phyloP scores from a whole-genome alignment of 1,140 invertebrate species.

The Andricus grossulariae region DNA sequence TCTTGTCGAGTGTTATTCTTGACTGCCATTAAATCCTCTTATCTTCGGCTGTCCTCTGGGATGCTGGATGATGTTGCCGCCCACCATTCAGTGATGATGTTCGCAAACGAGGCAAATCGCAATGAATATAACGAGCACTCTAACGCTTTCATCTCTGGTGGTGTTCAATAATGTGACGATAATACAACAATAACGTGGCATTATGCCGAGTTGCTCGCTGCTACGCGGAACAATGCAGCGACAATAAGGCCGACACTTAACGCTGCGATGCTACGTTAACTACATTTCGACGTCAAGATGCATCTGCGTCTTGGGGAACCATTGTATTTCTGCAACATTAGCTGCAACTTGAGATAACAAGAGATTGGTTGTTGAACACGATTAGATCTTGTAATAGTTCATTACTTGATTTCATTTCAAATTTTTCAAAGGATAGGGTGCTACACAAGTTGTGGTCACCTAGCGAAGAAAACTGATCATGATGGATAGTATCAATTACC shows the following conservation, averaged over 20 bases:
- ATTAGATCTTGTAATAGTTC: no score
- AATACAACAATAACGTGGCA: constrained; percentile 27
- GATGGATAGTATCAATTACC: no score
- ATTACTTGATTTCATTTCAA: no score
- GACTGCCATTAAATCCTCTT: background rate
- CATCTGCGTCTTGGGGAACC: constrained; percentile 3
- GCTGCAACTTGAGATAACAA: no score
- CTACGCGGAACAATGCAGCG: constrained; percentile 1
- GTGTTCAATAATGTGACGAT: constrained; percentile 24
- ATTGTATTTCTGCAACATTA: background rate
- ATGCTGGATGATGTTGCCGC: background rate
- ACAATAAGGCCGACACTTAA: constrained; percentile 11
- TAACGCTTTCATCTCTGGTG: background rate
- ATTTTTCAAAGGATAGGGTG: no score
- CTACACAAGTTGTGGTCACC: no score
- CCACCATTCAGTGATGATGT: constrained; percentile 19
- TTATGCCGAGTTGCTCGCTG: constrained; percentile 22
- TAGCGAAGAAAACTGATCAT: no score
- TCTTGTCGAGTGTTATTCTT: background rate
- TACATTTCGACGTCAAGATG: constrained; percentile 19
- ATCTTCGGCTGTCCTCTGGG: constrained; percentile 12
- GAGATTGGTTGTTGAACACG: no score
- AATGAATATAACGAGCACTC: constrained; percentile 2
- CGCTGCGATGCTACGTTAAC: constrained; percentile 5
- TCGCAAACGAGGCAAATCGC: constrained; percentile 3